Evolutionary conservation across 2,113 vertebrate species (phyloP).

Genomic region (Tachysurus fulvidraco): DNA sequence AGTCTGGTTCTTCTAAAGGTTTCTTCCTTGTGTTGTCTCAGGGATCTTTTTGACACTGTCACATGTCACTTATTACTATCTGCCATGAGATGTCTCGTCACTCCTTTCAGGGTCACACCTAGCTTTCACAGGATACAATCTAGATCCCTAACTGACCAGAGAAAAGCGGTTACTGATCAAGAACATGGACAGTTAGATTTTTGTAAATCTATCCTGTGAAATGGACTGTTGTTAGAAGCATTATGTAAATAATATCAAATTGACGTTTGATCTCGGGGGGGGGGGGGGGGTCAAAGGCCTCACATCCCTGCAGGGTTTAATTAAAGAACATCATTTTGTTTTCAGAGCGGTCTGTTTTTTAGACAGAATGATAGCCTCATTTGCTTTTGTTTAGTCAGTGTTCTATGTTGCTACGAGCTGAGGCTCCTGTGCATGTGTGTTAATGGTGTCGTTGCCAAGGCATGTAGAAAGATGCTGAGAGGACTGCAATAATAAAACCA

Average conservation of each 20-base stretch:
- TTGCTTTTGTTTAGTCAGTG: slow-evolving; percentile 13
- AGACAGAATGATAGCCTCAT: neutral
- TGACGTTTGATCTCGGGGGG: neutral
- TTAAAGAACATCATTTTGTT: neutral
- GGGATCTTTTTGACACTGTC: neutral
- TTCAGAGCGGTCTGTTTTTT: neutral
- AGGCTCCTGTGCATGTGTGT: slow-evolving; percentile 50
- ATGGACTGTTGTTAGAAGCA: neutral
- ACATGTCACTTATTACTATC: neutral
- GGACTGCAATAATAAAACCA: slow-evolving; percentile 55
- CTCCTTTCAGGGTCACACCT: neutral
- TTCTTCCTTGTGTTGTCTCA: neutral
- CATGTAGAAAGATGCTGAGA: slow-evolving; percentile 49
- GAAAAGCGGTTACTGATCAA: neutral
- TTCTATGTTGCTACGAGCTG: slow-evolving; percentile 52
- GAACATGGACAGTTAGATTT: neutral
- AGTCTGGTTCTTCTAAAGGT: neutral
- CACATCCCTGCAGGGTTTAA: neutral
- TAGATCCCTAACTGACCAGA: neutral
- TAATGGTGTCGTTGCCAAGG: slow-evolving; percentile 56
- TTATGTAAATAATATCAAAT: neutral
- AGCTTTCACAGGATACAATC: neutral
- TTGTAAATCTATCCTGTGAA: neutral
- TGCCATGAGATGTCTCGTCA: neutral
- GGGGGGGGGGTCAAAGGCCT: neutral